Evolutionary conservation across 2,888 invertebrate species (phyloP).

Genomic region (Athalia rosae): DNA sequence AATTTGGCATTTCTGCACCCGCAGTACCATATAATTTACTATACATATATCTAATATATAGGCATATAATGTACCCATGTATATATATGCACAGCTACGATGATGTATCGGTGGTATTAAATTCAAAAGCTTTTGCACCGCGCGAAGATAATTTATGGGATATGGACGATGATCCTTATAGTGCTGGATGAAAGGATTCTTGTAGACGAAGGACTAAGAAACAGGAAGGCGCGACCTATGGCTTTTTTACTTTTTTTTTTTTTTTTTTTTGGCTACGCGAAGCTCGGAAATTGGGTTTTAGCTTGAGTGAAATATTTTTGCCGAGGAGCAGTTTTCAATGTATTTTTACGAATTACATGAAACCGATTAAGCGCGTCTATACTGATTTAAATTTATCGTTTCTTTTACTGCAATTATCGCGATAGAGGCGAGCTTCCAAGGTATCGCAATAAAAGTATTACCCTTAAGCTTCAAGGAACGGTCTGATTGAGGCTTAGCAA

Average conservation of each 20-base stretch:
- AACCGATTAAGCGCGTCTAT: not conserved
- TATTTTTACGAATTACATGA: too few species aligned
- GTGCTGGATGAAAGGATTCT: not conserved
- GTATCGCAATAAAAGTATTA: constrained; percentile 52
- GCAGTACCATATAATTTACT: too few species aligned
- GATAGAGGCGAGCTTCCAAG: not conserved
- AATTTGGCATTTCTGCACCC: too few species aligned
- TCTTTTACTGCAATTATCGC: constrained; percentile 21
- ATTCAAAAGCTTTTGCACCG: constrained; percentile 19
- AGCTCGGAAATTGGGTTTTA: too few species aligned
- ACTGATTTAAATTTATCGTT: constrained; percentile 11
- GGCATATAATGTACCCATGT: too few species aligned
- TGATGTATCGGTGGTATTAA: constrained; percentile 11
- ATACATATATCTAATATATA: too few species aligned
- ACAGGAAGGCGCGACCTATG: not conserved
- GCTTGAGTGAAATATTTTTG: too few species aligned
- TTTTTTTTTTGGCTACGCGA: too few species aligned
- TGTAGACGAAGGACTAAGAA: not conserved
- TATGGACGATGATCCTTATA: not conserved
- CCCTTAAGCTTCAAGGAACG: constrained; percentile 43
- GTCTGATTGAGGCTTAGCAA: constrained; percentile 53
- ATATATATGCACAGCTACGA: not conserved
- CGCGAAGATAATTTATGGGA: too few species aligned
- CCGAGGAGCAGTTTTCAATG: not conserved
- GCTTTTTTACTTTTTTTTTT: too few species aligned